Evolutionary conservation across 2,888 invertebrate genomes (phyloP).

Genomic region (Agelastica alni): DNA sequence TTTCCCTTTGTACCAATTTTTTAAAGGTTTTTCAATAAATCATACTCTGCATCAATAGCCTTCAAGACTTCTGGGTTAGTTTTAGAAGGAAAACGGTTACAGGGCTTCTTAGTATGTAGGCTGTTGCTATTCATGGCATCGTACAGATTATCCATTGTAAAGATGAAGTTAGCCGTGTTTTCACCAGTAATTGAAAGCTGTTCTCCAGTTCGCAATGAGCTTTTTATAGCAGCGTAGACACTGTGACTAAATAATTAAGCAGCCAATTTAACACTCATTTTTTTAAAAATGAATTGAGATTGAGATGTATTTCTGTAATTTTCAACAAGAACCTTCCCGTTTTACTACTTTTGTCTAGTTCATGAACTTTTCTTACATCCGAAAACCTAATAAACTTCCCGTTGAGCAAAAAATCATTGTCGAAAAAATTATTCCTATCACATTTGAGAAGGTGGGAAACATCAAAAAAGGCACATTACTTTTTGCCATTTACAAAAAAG

Average conservation of each 20-base stretch:
- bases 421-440: slow-evolving; percentile 5
- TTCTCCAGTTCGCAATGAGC: no score
- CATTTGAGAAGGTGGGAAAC: no score
- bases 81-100: not conserved
- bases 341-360: slow-evolving; percentile 2
- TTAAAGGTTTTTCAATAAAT: slow-evolving; percentile 4
- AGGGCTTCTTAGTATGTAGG: not conserved
- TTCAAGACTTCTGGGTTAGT: no score
- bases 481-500: not conserved
- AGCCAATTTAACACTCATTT: no score
- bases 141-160: slow-evolving; percentile 2
- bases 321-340: slow-evolving; percentile 1
- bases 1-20: not conserved
- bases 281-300: no score
- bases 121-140: not conserved
- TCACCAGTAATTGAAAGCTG: no score
- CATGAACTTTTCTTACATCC: not conserved
- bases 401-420: not conserved
- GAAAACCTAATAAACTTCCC: not conserved
- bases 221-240: no score
- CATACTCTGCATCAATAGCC: not conserved
- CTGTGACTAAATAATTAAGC: no score
- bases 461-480: not conserved
- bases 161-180: no score
- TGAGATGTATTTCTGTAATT: not conserved